Percentiles rank a stretch among this genome's conserved stretches.
Conservation (phyloP, 2,113 vertebrate species). For the Bos taurus region ARS-UCD2.0 NC_037345.1:41526501-41527000, state of each 20-base stretch:
- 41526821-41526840: neutral
- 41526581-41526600: neutral
- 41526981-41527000: neutral
- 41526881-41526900: neutral
- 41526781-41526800: neutral
- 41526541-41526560: neutral
- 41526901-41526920: no score
- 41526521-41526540: neutral
- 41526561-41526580: neutral
- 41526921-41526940: neutral
- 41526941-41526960: neutral
- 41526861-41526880: rapidly evolving
- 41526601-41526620: neutral
- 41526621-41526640: neutral
- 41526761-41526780: neutral
- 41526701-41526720: neutral
- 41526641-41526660: neutral
- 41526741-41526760: neutral
- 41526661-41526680: neutral
- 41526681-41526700: neutral
- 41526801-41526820: rapidly evolving
- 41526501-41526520: rapidly evolving
- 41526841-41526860: neutral
- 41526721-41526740: neutral
- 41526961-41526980: neutral